Evolutionary conservation across 2,888 invertebrate species (phyloP), one percentile per base, ranked within the genome.

Genomic region (Aricia artaxerxes): DNA sequence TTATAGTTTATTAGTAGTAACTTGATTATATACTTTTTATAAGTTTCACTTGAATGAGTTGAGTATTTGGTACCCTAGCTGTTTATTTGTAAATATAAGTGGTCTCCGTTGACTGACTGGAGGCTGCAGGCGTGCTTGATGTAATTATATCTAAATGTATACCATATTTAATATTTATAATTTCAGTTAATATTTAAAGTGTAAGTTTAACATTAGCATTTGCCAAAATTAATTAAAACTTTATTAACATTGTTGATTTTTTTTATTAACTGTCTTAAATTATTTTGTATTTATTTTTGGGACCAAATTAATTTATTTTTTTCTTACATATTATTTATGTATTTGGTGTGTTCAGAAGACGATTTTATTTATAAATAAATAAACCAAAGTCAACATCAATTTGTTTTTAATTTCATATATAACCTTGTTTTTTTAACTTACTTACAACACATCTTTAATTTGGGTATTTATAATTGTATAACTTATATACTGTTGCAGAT

Each of bases 231-330:
- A 87, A 92, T 90, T 92, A 92, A 91, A 93, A 92, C 89, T 92
- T 91, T 87, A 89, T 92, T 90, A 89, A 88, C 87, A 87, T 90
- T 91, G 90, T 93, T 92, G 89, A 88, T 92, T 91, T 89, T 87
- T 87, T 90, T 90, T 88, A 86, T 87, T 90, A 89, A 88, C 87
- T 86, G 88, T 90, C 85, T 91, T 91, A 92, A 90, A 91, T 91
- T 92, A 91, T 93, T 91, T 91, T 86, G 91, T 92, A 93, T 93
- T 94, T 93, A 94, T 94, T 93, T 69, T 94, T 89, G 94, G 94
- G 94, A 95, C 92, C 93, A 95, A 95, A 94, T 93, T 93, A 92
- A 92, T 94, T 94, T 94, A 94, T 94, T 94, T 87, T 64, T 69
- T 69, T 89, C 89, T 90, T 92, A 86, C 90, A 86, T 83, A 86